Conservation (phyloP, 30 jellyfish, hydroid and myxozoan genomes). For the Cassiopea xamachana region DNA sequence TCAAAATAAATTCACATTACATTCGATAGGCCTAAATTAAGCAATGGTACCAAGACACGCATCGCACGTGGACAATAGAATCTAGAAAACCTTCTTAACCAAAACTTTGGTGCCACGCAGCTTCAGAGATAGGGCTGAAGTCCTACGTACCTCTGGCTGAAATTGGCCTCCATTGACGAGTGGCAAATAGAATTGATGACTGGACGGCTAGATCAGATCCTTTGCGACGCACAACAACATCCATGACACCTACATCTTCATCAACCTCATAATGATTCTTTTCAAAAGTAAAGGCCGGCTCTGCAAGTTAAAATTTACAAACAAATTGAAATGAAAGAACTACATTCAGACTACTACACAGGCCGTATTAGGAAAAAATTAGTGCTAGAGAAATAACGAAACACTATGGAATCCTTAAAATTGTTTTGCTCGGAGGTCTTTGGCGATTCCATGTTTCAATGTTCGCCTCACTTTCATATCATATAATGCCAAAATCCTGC, state of each 20-base stretch:
- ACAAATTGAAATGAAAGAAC: background rate
- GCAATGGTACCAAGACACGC: no score
- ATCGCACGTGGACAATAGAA: no score
- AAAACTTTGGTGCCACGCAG: background rate
- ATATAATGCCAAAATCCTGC: no score
- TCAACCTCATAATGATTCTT: conserved; percentile 59
- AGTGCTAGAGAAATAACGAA: no score
- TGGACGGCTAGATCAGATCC: conserved; percentile 90
- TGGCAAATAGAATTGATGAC: conserved; percentile 81
- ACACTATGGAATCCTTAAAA: no score
- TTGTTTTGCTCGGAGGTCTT: no score
- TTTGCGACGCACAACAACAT: conserved; percentile 66
- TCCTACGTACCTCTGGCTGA: conserved; percentile 88
- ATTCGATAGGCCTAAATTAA: no score
- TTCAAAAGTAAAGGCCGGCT: conserved; percentile 78
- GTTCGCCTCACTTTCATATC: no score
- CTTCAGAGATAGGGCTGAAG: background rate
- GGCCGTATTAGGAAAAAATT: no score
- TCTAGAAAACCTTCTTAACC: background rate
- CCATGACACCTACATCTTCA: conserved; percentile 81
- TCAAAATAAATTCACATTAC: no score
- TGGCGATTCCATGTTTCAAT: no score
- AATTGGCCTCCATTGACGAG: conserved; percentile 84
- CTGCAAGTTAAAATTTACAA: conserved; percentile 34
- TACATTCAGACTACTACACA: no score